Percentiles rank a stretch among this genome's conserved stretches.
Evolutionary conservation across 2,888 invertebrate species (phyloP).

Genomic region (Athalia cordata): DNA sequence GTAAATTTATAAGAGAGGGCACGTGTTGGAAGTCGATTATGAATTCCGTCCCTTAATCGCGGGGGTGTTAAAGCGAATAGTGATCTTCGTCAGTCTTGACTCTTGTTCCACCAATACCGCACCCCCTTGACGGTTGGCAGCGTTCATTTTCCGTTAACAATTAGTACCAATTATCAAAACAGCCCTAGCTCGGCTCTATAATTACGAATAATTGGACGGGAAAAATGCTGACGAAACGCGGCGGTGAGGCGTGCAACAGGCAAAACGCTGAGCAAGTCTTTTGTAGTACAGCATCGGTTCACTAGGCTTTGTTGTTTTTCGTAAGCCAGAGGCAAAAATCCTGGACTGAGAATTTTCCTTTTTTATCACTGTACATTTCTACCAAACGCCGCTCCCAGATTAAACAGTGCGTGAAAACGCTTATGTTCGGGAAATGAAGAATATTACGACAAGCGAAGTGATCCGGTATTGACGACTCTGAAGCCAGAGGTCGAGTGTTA

Average conservation of each 20-base stretch:
- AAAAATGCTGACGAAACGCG: conserved; percentile 61
- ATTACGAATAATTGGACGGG: conserved; percentile 69
- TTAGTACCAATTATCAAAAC: conserved; percentile 66
- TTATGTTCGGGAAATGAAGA: conserved; percentile 2
- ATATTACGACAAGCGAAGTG: background rate
- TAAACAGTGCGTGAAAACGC: conserved; percentile 34
- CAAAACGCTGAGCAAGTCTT: conserved; percentile 51
- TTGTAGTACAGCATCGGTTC: conserved; percentile 45
- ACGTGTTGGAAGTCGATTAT: conserved; percentile 9
- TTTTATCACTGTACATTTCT: background rate
- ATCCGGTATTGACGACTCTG: conserved; percentile 7
- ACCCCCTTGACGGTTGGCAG: conserved; percentile 44
- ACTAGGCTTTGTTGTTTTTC: conserved; percentile 42
- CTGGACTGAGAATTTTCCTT: conserved; percentile 23
- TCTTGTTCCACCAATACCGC: background rate
- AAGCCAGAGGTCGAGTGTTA: background rate
- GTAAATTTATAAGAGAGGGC: too few relatives aligned
- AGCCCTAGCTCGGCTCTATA: conserved; percentile 61
- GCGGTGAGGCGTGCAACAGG: conserved; percentile 53
- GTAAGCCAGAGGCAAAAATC: conserved; percentile 25
- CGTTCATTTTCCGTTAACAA: conserved; percentile 53
- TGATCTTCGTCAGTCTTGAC: conserved; percentile 18
- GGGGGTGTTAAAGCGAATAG: background rate
- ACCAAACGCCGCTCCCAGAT: background rate
- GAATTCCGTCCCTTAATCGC: background rate